These are phyloP conservation scores for Adelges cooleyi DNA, from an alignment of 1,140 invertebrate species.

Conservation along the genomic window DNA sequence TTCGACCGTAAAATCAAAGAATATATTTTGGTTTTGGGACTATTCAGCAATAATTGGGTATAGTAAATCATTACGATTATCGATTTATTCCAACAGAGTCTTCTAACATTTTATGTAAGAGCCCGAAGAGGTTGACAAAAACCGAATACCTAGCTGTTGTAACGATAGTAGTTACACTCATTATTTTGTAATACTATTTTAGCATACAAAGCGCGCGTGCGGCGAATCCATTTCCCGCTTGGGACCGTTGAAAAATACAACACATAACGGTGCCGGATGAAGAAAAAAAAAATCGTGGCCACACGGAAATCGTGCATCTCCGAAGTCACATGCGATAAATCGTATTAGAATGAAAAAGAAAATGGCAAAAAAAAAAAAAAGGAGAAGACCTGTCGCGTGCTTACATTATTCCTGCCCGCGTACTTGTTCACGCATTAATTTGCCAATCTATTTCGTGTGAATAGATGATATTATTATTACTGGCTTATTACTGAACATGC, in stretches of 20 bases:
- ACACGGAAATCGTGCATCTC: conserved; percentile 21
- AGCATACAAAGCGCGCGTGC: not conserved
- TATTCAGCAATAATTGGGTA: too few relatives aligned
- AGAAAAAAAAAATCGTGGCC: conserved; percentile 3
- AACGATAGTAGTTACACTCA: not conserved
- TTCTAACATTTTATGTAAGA: too few relatives aligned
- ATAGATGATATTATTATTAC: not conserved
- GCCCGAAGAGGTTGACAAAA: not conserved
- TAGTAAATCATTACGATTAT: too few relatives aligned
- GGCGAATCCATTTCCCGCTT: not conserved
- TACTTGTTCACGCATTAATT: conserved; percentile 23
- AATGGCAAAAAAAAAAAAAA: not conserved
- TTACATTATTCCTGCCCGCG: not conserved
- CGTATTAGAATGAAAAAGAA: not conserved
- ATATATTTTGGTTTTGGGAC: too few relatives aligned
- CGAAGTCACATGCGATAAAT: conserved; percentile 7
- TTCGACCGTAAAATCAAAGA: too few relatives aligned
- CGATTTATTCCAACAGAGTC: too few relatives aligned
- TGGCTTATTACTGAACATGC: too few relatives aligned
- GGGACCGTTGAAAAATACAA: not conserved
- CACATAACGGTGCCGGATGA: not conserved
- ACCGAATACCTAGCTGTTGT: not conserved
- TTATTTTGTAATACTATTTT: not conserved
- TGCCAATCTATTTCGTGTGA: conserved; percentile 15
- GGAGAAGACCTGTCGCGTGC: not conserved